These are phyloP conservation scores for Salminus brasiliensis DNA, from an alignment of 2,113 vertebrate genomes.

Conservation along the genomic window DNA sequence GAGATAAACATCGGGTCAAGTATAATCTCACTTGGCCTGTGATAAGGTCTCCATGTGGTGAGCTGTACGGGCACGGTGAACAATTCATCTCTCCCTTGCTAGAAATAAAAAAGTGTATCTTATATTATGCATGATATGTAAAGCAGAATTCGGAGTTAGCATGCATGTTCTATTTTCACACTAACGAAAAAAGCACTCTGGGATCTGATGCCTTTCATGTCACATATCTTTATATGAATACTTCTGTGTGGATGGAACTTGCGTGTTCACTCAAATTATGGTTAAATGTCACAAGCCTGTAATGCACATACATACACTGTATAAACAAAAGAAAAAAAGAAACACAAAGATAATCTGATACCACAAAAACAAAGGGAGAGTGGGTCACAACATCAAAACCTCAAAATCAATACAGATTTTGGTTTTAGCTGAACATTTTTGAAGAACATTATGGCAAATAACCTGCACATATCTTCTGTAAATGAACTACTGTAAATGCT, in stretches of 20 bases:
- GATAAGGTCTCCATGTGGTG: not conserved
- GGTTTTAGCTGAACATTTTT: too few relatives aligned
- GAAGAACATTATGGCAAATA: too few relatives aligned
- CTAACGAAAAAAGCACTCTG: not conserved
- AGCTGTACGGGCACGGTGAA: not conserved
- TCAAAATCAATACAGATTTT: too few relatives aligned
- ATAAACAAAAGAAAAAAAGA: too few relatives aligned
- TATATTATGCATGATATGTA: not conserved
- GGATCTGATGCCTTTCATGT: constrained; percentile 7
- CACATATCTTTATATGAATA: not conserved
- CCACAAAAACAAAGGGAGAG: not conserved
- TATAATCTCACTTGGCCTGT: not conserved
- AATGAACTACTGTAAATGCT: too few relatives aligned
- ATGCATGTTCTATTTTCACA: not conserved
- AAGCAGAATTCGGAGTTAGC: not conserved
- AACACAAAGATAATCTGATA: not conserved
- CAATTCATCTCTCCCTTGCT: not conserved
- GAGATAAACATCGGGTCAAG: not conserved
- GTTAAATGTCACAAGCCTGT: constrained; percentile 25
- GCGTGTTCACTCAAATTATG: not conserved
- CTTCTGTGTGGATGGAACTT: not conserved
- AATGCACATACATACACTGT: constrained; percentile 28
- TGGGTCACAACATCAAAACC: too few relatives aligned
- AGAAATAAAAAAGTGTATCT: not conserved
- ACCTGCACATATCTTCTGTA: too few relatives aligned